Percentiles rank a stretch among this genome's conserved stretches.
phyloP scores from a whole-genome alignment of 2,113 vertebrate genomes.

The Xerus inauris region DNA sequence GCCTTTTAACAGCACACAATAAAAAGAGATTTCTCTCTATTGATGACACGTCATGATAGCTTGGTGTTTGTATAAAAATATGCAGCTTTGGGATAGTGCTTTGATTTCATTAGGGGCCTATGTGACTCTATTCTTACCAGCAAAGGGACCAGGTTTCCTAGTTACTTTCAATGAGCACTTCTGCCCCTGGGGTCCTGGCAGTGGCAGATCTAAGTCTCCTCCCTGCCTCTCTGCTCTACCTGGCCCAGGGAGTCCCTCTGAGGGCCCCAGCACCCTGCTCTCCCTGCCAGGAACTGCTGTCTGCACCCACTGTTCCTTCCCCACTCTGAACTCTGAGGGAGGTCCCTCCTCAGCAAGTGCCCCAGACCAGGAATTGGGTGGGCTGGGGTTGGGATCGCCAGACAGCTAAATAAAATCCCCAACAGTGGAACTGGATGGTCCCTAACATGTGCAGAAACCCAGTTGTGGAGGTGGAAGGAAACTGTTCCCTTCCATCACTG shows the following conservation, averaged over 20 bases:
- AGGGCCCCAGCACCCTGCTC: accelerated
- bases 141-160: background rate
- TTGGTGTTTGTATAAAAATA: background rate
- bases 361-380: background rate
- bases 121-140: background rate
- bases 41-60: background rate
- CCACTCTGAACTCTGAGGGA: accelerated
- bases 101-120: background rate
- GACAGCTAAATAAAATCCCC: too few species aligned
- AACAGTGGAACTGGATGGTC: accelerated
- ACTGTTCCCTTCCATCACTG: accelerated
- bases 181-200: accelerated
- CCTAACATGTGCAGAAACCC: background rate
- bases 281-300: accelerated
- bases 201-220: background rate
- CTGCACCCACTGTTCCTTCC: background rate
- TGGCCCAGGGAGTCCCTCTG: background rate
- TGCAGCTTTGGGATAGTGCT: background rate
- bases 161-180: background rate
- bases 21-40: background rate
- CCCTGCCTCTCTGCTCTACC: background rate
- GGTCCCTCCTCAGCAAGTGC: background rate
- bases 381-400: background rate
- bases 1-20: background rate
- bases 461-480: accelerated